Evolutionary conservation across 2,888 invertebrate genomes (phyloP), one percentile per base, ranked within the genome.

Genomic region (Tachina grossa): DNA sequence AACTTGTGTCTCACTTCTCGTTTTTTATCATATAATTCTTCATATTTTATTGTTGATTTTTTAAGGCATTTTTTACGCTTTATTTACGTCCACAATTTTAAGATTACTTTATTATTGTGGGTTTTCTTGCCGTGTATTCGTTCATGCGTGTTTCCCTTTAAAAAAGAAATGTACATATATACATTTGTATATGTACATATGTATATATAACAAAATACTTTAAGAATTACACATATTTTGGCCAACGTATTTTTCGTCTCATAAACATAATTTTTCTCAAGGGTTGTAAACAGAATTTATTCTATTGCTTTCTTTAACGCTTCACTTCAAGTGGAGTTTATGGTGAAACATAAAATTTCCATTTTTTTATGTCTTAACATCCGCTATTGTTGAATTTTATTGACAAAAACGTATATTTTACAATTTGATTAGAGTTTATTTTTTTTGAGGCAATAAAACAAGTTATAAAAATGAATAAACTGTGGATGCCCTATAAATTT

Each of bases 251-350:
- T 45, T 63, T 65, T 31, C 22, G 16, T 51, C 13, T 16, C 13
- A 13, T 51, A 39, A 41, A 55, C 9, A 14, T 9, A 43, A 22
- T 2, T 69, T 53, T 69, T 69, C 69, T 69, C 53, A 69, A 69
- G 69, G 69, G 69, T 69, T 55, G 69, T 69, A 43, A 53, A 49
- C 9, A 19, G 6, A 19, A 53, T 13, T 43, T 53, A n/a, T 31
- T 41, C 45, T 51, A 66, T 31, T 66, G 31, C n/a, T 49, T 72
- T 49, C 49, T 72, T 57, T 41, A 72, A 72, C 72, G 72, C 72
- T 39, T 72, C 39, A 72, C 72, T 61, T 72, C 39, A 72, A 72
- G 72, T n/a, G 39, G 31, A 13, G 59, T 72, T 49, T 72, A 72
- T 72, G 49, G 31, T 72, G 49, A 41, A 41, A 39, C 59, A 61